These are phyloP conservation scores for Dendroctonus ponderosae DNA, from an alignment of 1,140 invertebrate species.

Conservation along the genomic window DNA sequence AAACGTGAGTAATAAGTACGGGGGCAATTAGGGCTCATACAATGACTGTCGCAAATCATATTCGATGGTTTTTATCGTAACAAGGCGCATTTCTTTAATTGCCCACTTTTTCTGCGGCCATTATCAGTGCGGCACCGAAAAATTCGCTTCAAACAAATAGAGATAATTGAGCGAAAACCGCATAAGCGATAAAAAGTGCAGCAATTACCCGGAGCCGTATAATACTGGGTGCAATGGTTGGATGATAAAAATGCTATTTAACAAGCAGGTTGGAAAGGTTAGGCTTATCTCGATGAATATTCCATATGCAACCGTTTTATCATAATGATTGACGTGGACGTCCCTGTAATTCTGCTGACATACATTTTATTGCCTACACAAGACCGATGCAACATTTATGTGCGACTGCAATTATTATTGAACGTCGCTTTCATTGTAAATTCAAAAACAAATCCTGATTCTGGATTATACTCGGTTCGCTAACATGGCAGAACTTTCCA, in stretches of 20 bases:
- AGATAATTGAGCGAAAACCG: too few relatives aligned
- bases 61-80: too few relatives aligned
- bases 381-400: slow-evolving; percentile 12
- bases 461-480: background rate
- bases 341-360: slow-evolving; percentile 25
- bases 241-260: slow-evolving; percentile 11
- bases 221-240: slow-evolving; percentile 4
- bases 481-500: too few relatives aligned
- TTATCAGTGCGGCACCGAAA: too few relatives aligned
- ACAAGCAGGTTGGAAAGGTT: background rate
- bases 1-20: too few relatives aligned
- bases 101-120: too few relatives aligned
- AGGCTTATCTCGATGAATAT: slow-evolving; percentile 12
- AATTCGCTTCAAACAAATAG: too few relatives aligned
- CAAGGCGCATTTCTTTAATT: too few relatives aligned
- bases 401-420: slow-evolving; percentile 7
- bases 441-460: slow-evolving; percentile 15
- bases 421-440: slow-evolving; percentile 11
- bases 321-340: slow-evolving; percentile 21
- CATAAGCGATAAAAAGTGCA: background rate
- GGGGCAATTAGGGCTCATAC: too few relatives aligned
- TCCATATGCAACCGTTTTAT: slow-evolving; percentile 5
- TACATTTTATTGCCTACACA: slow-evolving; percentile 18
- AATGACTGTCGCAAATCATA: too few relatives aligned
- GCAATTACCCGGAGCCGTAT: slow-evolving; percentile 4